Evolutionary conservation across 2,797 vertebrate genomes (phyloP).

Genomic region (Heterohyrax brucei): DNA sequence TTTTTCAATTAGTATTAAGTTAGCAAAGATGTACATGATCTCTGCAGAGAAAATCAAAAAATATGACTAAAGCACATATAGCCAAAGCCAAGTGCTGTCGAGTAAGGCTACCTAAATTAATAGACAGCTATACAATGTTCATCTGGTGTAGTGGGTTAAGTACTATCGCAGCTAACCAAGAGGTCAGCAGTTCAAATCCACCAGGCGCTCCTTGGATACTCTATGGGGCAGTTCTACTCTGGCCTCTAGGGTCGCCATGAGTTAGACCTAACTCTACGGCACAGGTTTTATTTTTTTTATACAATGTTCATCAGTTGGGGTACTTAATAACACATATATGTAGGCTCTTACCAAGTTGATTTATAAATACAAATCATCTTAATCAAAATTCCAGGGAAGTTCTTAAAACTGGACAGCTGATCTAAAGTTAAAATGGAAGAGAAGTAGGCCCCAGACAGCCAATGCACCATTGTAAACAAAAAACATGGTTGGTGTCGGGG

Average conservation of each 20-base stretch:
- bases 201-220: no score
- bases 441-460: not conserved
- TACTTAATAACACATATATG: not conserved
- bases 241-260: no score
- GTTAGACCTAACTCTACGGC: no score
- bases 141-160: not conserved
- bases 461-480: slow-evolving; percentile 14
- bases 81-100: no score
- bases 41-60: slow-evolving; percentile 26
- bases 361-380: slow-evolving; percentile 5
- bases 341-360: slow-evolving; percentile 12
- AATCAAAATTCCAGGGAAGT: not conserved
- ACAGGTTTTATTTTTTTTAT: not conserved
- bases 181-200: no score
- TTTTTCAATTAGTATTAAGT: slow-evolving; percentile 23
- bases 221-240: no score
- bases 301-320: not conserved
- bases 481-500: not conserved
- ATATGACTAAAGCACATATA: not conserved
- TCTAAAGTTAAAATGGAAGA: slow-evolving; percentile 38
- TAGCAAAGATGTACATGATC: slow-evolving; percentile 5
- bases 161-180: no score
- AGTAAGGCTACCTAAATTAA: not conserved
- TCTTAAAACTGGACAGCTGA: slow-evolving; percentile 6
- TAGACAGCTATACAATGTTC: slow-evolving; percentile 39